phyloP scores from a whole-genome alignment of 2,113 vertebrate genomes.

The Chaetodon trifascialis region DNA sequence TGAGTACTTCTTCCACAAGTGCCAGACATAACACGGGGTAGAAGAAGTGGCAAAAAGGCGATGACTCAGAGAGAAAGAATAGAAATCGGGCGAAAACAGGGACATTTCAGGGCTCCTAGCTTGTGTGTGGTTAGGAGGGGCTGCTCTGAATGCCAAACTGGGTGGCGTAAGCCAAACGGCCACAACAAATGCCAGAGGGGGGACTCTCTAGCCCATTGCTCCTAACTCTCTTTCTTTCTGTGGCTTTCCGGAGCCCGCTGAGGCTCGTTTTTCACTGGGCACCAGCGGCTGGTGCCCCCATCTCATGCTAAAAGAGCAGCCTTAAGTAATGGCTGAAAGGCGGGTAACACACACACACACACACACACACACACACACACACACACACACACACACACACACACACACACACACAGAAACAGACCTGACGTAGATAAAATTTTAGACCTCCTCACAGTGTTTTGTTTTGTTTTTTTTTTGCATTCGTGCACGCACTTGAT shows the following conservation, averaged over 20 bases:
- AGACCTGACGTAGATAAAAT: neutral
- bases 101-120: conserved; percentile 33
- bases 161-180: conserved; percentile 57
- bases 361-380: conserved; percentile 27
- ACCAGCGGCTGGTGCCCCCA: conserved; percentile 74
- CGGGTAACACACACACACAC: conserved; percentile 30
- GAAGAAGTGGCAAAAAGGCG: neutral
- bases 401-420: conserved; percentile 35
- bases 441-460: neutral
- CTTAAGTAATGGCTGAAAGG: conserved; percentile 41
- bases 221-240: conserved; percentile 57
- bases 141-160: conserved; percentile 78
- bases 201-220: conserved; percentile 61
- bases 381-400: conserved; percentile 21
- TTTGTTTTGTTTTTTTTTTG: too few relatives aligned
- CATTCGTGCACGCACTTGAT: neutral
- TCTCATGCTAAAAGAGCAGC: conserved; percentile 74
- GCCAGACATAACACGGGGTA: too few relatives aligned
- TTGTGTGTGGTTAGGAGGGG: conserved; percentile 55
- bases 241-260: conserved; percentile 74
- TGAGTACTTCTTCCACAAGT: neutral
- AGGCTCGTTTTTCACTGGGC: conserved; percentile 76
- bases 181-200: conserved; percentile 51
- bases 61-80: conserved; percentile 11
- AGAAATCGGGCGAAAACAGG: conserved; percentile 9